Evolutionary conservation across 1,140 invertebrate species (phyloP).

Genomic region (Platyscapa corneri): DNA sequence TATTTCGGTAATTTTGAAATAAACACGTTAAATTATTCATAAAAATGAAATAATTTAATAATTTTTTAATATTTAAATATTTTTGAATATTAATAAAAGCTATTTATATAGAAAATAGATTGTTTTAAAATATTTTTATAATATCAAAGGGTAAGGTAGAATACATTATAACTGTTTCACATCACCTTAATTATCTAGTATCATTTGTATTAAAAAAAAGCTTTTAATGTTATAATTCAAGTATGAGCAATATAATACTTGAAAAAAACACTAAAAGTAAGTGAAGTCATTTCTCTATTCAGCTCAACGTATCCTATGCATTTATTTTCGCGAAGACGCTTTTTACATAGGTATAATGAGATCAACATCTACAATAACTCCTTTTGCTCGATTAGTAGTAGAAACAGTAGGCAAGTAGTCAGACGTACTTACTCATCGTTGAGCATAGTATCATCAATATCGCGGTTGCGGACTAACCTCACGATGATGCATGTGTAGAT

Average conservation of each 20-base stretch:
- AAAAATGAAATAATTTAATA: too few relatives aligned
- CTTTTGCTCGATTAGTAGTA: slow-evolving; percentile 39
- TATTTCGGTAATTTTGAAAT: too few relatives aligned
- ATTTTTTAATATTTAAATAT: too few relatives aligned
- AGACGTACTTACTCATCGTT: slow-evolving; percentile 23
- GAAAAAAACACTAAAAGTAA: neutral
- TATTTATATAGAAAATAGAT: too few relatives aligned
- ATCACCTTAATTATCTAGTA: neutral
- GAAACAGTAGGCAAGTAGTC: slow-evolving; percentile 55
- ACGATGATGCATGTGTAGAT: neutral
- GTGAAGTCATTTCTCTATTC: slow-evolving; percentile 16
- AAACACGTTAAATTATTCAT: too few relatives aligned
- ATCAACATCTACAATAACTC: neutral
- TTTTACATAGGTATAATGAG: neutral
- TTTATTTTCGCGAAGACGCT: neutral
- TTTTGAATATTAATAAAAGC: too few relatives aligned
- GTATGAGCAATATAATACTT: neutral
- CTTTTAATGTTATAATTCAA: neutral
- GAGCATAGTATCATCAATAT: slow-evolving; percentile 6
- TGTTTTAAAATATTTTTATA: too few relatives aligned
- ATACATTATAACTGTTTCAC: neutral
- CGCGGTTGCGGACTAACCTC: neutral
- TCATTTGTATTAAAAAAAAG: neutral
- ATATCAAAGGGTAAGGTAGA: too few relatives aligned
- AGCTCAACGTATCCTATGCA: slow-evolving; percentile 1